Evolutionary conservation across 2,797 vertebrate genomes (phyloP).

Genomic region (Synaphobranchus kaupii): DNA sequence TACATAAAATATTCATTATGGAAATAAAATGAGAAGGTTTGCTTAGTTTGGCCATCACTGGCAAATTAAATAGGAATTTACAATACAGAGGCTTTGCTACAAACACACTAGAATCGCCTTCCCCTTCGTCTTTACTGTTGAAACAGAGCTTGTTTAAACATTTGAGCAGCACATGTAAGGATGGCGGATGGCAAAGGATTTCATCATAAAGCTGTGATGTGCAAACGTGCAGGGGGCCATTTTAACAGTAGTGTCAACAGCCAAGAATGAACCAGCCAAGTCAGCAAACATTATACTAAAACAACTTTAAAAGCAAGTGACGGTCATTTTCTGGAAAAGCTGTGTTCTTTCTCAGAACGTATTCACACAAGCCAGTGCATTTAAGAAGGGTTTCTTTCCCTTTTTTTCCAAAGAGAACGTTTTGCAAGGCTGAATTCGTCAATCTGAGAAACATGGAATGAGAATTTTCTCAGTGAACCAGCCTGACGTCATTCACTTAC

Average conservation of each 20-base stretch:
- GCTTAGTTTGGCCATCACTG: slow-evolving; percentile 63
- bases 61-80: slow-evolving; percentile 63
- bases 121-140: slow-evolving; percentile 59
- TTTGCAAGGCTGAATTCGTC: slow-evolving; percentile 35
- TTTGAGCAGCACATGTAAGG: slow-evolving; percentile 75
- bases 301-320: slow-evolving; percentile 51
- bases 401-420: slow-evolving; percentile 31
- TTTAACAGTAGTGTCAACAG: slow-evolving; percentile 75
- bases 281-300: slow-evolving; percentile 70
- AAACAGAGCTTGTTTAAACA: slow-evolving; percentile 73
- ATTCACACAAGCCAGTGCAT: slow-evolving; percentile 54
- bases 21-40: slow-evolving; percentile 50
- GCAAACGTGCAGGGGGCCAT: slow-evolving; percentile 66
- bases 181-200: slow-evolving; percentile 71
- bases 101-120: slow-evolving; percentile 54
- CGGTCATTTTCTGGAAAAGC: slow-evolving; percentile 62
- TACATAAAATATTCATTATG: slow-evolving; percentile 56
- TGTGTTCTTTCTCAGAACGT: slow-evolving; percentile 62
- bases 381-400: slow-evolving; percentile 42
- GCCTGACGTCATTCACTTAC: slow-evolving; percentile 24
- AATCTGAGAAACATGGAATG: slow-evolving; percentile 26
- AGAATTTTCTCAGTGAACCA: slow-evolving; percentile 14
- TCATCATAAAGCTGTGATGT: slow-evolving; percentile 73
- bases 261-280: slow-evolving; percentile 58
- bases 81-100: slow-evolving; percentile 49